A percentile compares a stretch with the other conserved stretches of the same genome.
Evolutionary conservation across 2,113 vertebrate species (phyloP).

Genomic region (Tachuris rubrigastra): DNA sequence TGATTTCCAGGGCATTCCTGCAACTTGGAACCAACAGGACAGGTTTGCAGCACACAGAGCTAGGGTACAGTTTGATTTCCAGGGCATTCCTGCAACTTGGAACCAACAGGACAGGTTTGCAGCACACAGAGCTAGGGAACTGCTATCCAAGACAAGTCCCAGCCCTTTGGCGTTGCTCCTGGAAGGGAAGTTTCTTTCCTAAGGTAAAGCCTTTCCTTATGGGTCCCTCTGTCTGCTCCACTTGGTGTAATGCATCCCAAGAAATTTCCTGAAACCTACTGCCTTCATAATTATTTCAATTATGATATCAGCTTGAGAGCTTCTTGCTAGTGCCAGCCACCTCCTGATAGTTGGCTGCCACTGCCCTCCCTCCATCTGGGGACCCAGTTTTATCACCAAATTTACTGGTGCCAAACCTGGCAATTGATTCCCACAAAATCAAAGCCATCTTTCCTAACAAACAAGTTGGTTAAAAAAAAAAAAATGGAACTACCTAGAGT

Average conservation of each 20-base stretch:
- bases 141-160: neutral
- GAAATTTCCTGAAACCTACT: neutral
- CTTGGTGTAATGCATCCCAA: neutral
- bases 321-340: neutral
- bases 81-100: neutral
- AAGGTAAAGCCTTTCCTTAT: neutral
- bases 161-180: neutral
- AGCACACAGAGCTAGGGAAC: neutral
- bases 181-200: neutral
- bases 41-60: neutral
- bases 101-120: neutral
- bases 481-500: neutral
- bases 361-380: neutral
- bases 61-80: neutral
- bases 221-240: neutral
- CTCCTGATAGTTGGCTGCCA: neutral
- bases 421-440: neutral
- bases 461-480: neutral
- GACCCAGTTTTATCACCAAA: neutral
- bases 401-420: neutral
- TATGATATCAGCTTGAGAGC: neutral
- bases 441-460: neutral
- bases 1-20: neutral
- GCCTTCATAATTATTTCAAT: conserved; percentile 2
- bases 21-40: neutral